phyloP scores from a whole-genome alignment of 2,113 vertebrate species.

The Sceloporus undulatus region DNA sequence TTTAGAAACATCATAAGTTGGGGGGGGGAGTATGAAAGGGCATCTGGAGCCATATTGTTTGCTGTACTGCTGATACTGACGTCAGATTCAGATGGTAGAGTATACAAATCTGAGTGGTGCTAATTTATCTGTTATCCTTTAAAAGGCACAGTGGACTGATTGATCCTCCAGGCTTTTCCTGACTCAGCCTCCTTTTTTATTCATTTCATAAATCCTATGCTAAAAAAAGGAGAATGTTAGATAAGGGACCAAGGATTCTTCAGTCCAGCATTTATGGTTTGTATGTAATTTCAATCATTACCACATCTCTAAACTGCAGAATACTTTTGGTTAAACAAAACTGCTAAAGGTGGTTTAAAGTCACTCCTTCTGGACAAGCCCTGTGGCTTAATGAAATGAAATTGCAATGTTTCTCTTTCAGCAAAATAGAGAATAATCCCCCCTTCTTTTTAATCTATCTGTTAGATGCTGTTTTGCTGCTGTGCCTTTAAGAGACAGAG shows the following conservation, averaged over 20 bases:
- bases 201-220: not conserved
- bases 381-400: not conserved
- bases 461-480: not conserved
- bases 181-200: too few relatives aligned
- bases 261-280: not conserved
- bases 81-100: not conserved
- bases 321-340: not conserved
- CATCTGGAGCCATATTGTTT: not conserved
- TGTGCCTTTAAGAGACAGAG: not conserved
- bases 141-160: not conserved
- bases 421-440: not conserved
- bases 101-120: not conserved
- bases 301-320: not conserved
- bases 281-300: not conserved
- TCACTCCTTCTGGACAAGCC: not conserved
- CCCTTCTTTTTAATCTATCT: not conserved
- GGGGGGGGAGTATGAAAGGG: not conserved
- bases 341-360: not conserved
- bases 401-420: not conserved
- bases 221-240: not conserved
- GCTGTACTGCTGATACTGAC: not conserved
- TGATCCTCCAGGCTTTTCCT: too few relatives aligned
- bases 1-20: too few relatives aligned
- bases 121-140: not conserved
- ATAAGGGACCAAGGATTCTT: not conserved